phyloP scores from a whole-genome alignment of 2,113 vertebrate genomes.

The Nesoenas mayeri region DNA sequence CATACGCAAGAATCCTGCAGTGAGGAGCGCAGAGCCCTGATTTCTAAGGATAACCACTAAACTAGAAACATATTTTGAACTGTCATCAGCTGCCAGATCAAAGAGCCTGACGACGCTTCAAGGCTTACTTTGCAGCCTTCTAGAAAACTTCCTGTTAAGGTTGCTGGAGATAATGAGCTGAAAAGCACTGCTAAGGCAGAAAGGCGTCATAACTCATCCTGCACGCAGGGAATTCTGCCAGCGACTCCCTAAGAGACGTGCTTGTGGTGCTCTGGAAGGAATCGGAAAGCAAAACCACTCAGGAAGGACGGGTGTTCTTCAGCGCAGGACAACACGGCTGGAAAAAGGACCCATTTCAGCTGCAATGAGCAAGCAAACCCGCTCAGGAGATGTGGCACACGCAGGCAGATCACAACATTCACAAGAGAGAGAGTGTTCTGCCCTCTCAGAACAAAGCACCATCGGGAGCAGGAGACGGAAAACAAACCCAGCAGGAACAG shows the following conservation, averaged over 20 bases:
- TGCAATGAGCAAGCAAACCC: neutral
- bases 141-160: neutral
- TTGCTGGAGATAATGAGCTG: slow-evolving; percentile 39
- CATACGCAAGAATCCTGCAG: neutral
- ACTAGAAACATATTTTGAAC: slow-evolving; percentile 49
- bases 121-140: slow-evolving; percentile 28
- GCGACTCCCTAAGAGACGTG: neutral
- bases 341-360: neutral
- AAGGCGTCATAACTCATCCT: neutral
- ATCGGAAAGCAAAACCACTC: neutral
- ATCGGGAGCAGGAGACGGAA: neutral
- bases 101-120: slow-evolving; percentile 36
- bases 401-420: neutral
- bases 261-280: neutral
- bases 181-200: neutral
- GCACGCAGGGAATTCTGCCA: neutral
- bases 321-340: accelerated
- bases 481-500: neutral
- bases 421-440: neutral
- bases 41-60: slow-evolving; percentile 38
- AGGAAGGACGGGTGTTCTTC: neutral
- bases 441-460: neutral
- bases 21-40: neutral
- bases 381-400: accelerated
- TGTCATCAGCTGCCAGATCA: slow-evolving; percentile 39